Conservation (phyloP, 2,888 invertebrate species). For the Gari tellinella region DNA sequence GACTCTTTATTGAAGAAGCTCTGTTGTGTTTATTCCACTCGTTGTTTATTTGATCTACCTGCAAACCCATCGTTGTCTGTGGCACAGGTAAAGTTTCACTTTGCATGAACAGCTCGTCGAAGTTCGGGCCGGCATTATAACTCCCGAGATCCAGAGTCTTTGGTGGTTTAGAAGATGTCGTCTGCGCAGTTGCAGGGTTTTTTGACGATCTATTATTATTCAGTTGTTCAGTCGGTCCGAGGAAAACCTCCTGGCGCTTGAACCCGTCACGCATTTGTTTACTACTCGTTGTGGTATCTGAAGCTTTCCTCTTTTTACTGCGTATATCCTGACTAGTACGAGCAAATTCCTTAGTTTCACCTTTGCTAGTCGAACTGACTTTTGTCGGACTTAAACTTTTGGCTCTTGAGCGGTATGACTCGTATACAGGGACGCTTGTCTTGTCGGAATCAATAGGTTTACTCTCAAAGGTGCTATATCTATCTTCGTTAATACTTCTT, state of each 20-base stretch:
- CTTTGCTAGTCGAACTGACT: background rate
- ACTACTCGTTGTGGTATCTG: slow-evolving; percentile 17
- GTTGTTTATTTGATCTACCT: slow-evolving; percentile 65
- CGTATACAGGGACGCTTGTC: slow-evolving; percentile 45
- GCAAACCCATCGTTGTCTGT: slow-evolving; percentile 54
- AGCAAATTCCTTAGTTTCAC: background rate
- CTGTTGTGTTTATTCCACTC: slow-evolving; percentile 69
- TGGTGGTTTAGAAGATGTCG: slow-evolving; percentile 15
- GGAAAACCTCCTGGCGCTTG: slow-evolving; percentile 25
- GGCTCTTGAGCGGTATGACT: slow-evolving; percentile 16
- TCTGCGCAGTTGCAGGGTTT: slow-evolving; percentile 11
- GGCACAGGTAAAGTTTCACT: slow-evolving; percentile 48
- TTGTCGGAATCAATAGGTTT: slow-evolving; percentile 48
- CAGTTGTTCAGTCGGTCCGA: slow-evolving; percentile 32
- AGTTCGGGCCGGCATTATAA: slow-evolving; percentile 54
- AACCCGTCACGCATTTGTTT: slow-evolving; percentile 28
- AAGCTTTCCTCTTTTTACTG: slow-evolving; percentile 7
- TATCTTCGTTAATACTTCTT: slow-evolving; percentile 28
- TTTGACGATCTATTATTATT: slow-evolving; percentile 15
- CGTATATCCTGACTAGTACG: background rate
- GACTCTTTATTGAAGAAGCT: slow-evolving; percentile 56
- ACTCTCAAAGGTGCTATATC: slow-evolving; percentile 51
- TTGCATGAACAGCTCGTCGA: slow-evolving; percentile 64
- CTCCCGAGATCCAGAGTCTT: slow-evolving; percentile 27
- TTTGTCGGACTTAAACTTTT: slow-evolving; percentile 23